These are phyloP conservation scores for Chelon auratus DNA, from an alignment of 2,797 vertebrate species.

Conservation along the genomic window DNA sequence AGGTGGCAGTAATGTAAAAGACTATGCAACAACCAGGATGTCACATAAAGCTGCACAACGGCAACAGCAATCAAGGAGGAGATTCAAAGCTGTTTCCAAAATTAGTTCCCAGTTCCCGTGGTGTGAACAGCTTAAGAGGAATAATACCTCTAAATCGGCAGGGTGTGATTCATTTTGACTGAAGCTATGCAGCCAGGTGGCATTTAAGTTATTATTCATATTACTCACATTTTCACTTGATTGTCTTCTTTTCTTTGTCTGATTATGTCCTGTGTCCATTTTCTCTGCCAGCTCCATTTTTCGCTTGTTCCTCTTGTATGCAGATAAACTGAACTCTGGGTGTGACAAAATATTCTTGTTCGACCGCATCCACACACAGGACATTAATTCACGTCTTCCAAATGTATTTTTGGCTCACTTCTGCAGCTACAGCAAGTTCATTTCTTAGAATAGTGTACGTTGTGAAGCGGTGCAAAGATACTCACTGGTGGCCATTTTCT, in stretches of 20 bases:
- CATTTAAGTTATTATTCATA: background rate
- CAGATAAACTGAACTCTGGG: slow-evolving; percentile 97
- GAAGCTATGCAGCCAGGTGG: background rate
- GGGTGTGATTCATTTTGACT: background rate
- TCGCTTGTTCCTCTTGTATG: slow-evolving; percentile 98
- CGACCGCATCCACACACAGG: background rate
- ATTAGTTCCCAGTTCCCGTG: too few species aligned
- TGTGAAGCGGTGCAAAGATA: slow-evolving; percentile 40
- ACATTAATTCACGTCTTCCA: background rate
- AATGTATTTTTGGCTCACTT: slow-evolving; percentile 1
- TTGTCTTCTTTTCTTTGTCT: slow-evolving; percentile 95
- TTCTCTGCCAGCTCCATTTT: slow-evolving; percentile 98
- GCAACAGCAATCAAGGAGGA: too few species aligned
- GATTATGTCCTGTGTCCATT: slow-evolving; percentile 92
- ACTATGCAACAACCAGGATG: too few species aligned
- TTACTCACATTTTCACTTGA: slow-evolving; percentile 93
- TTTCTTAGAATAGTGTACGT: background rate
- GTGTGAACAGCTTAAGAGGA: background rate
- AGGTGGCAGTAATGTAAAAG: too few species aligned
- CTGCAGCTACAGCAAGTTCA: background rate
- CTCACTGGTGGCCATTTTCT: slow-evolving; percentile 98
- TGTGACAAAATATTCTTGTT: slow-evolving; percentile 50
- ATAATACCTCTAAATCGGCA: background rate
- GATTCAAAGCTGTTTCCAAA: too few species aligned
- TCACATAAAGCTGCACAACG: background rate